Conservation (phyloP, 2,888 invertebrate species). For the Ommatoiulus sabulosus region DNA sequence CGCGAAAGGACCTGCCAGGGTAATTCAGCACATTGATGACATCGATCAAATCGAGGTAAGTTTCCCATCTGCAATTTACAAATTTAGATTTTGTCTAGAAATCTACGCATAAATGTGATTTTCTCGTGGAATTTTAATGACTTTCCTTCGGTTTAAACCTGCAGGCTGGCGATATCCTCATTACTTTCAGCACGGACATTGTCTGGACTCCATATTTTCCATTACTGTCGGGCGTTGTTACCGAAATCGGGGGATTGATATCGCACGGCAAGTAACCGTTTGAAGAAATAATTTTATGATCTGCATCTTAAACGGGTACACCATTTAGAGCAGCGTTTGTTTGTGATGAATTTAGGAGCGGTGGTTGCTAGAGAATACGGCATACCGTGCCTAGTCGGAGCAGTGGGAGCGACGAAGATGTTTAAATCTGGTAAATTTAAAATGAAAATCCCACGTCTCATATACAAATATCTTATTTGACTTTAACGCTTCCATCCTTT, state of each 20-base stretch:
- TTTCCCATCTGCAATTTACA: neutral
- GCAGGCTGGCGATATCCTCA: slow-evolving; percentile 78
- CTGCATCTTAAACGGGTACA: too few relatives aligned
- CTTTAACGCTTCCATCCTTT: neutral
- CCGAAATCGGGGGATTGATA: slow-evolving; percentile 84
- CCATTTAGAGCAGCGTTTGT: too few relatives aligned
- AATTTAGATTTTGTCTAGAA: neutral
- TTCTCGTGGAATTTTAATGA: neutral
- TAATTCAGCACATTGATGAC: slow-evolving; percentile 76
- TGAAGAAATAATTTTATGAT: neutral
- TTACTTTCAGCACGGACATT: slow-evolving; percentile 82
- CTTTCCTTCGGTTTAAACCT: slow-evolving; percentile 47
- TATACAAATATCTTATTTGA: neutral
- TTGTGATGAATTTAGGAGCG: slow-evolving; percentile 73
- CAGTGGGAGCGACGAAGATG: slow-evolving; percentile 74
- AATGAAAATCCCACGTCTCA: neutral
- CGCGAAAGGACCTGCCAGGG: slow-evolving; percentile 78
- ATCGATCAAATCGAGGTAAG: slow-evolving; percentile 69
- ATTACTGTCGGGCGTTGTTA: slow-evolving; percentile 80
- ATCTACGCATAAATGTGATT: neutral
- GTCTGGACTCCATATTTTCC: slow-evolving; percentile 90
- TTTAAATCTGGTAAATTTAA: slow-evolving; percentile 75
- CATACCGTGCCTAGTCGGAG: slow-evolving; percentile 84
- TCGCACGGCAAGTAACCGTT: slow-evolving; percentile 76
- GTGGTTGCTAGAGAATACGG: slow-evolving; percentile 87